Conservation (phyloP, 2,888 invertebrate genomes). For the Cheilosia impressa region DNA sequence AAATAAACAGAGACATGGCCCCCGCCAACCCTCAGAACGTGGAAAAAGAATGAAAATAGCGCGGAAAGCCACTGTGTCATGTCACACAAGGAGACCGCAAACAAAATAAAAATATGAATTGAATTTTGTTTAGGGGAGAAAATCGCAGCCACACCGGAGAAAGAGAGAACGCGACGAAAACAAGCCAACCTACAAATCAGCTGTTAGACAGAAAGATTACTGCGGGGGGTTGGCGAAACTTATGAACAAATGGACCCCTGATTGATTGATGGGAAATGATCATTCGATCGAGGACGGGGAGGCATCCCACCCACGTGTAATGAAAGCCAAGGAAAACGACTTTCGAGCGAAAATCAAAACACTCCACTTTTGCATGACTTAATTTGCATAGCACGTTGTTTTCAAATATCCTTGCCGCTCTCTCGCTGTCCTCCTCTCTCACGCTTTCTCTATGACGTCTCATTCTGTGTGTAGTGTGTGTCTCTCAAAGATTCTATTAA, state of each 20-base stretch:
- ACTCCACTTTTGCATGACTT: slow-evolving; percentile 44
- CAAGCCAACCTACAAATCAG: slow-evolving; percentile 53
- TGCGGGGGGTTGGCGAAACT: background rate
- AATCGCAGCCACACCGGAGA: slow-evolving; percentile 14
- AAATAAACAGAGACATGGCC: slow-evolving; percentile 71
- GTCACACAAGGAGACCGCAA: slow-evolving; percentile 71
- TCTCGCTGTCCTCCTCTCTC: slow-evolving; percentile 10
- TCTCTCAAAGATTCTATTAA: slow-evolving; percentile 52
- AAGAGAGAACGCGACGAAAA: slow-evolving; percentile 26
- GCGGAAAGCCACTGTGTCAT: slow-evolving; percentile 72
- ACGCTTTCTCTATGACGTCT: background rate
- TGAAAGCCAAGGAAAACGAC: slow-evolving; percentile 12
- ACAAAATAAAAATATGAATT: slow-evolving; percentile 65
- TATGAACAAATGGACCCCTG: background rate
- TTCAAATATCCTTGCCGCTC: slow-evolving; percentile 23
- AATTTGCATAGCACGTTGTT: slow-evolving; percentile 67
- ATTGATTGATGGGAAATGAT: background rate
- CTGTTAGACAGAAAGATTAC: slow-evolving; percentile 39
- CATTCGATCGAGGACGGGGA: background rate
- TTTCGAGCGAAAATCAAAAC: slow-evolving; percentile 29
- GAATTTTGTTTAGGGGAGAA: slow-evolving; percentile 54
- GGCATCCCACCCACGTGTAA: slow-evolving; percentile 29
- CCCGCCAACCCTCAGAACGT: slow-evolving; percentile 21
- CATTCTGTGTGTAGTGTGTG: background rate
- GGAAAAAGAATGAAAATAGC: slow-evolving; percentile 59